Evolutionary conservation across 2,888 invertebrate species (phyloP), one percentile per base, ranked within the genome.

Genomic region (Leuctra nigra): DNA sequence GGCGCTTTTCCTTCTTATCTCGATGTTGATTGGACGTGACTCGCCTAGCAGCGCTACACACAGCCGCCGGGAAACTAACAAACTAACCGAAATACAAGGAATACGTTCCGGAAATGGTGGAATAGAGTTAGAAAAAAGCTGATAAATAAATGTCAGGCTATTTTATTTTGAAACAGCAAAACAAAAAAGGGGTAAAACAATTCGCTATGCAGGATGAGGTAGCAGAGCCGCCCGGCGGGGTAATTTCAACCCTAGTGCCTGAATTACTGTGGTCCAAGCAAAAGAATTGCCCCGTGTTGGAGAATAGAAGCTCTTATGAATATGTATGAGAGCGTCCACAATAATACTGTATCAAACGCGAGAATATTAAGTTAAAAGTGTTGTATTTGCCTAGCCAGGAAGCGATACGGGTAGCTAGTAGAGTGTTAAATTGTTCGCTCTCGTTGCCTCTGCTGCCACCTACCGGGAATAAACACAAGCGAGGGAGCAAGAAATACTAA

Each of bases 21-120:
- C 47, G 24, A 18, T 36, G 38, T 39, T 55, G 55, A 55, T 55
- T 55, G 55, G 48, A 55, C 55, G 55, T 55, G 55, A 55, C 55
- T 48, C 22, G 50, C 55, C 55, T 48, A 29, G 50, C 33, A 25
- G 25, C 18, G 22, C 33, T 41, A n/a, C 41, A 11, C n/a, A 11
- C 4, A 4, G 44, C 44, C 29, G 29, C 23, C 23, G 44, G 44
- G 13, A 44, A 18, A 16, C 18, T 20, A 44, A 23, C 44, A 44
- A 44, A 44, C 9, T 20, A 20, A 20, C 23, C 44, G 44, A 2
- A 20, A 44, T 22, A 44, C 18, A 38, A 44, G 23, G 44, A 44
- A 44, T 4, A 23, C 4, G 44, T 16, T 13, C 44, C 44, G 44
- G 44, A 44, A 44, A 44, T 44, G 44, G 44, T 20, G 22, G 23